Percentiles rank a stretch among this genome's conserved stretches.
phyloP scores from a whole-genome alignment of 2,888 invertebrate genomes.

The Dusona sp. region DNA sequence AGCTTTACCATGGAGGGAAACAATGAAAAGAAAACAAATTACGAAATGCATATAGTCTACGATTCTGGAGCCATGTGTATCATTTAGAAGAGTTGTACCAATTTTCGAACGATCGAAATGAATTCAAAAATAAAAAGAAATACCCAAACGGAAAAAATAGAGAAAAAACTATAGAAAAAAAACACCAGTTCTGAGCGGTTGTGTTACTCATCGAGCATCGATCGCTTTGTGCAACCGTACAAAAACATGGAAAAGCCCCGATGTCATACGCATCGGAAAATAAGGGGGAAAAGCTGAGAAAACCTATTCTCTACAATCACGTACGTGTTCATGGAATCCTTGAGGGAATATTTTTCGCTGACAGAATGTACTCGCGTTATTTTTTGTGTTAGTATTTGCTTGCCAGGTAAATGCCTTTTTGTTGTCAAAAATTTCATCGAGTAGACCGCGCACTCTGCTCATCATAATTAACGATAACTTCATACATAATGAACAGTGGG shows the following conservation, averaged over 20 bases:
- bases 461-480: neutral
- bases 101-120: neutral
- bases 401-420: neutral
- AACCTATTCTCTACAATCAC: neutral
- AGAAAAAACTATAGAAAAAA: neutral
- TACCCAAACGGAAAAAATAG: neutral
- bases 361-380: neutral
- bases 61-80: neutral
- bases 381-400: neutral
- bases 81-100: neutral
- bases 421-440: neutral
- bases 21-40: neutral
- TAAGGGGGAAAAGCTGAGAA: neutral
- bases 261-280: neutral
- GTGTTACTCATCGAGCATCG: conserved; percentile 1
- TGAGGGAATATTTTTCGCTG: neutral
- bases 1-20: neutral
- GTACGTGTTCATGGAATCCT: neutral
- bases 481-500: neutral
- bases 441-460: neutral
- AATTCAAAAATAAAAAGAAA: neutral
- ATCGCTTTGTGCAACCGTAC: neutral
- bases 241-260: neutral
- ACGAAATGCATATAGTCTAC: neutral
- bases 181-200: neutral